Base-by-base conservation (phyloP, 1,140 invertebrate species). In the Zophobas atratus region DNA sequence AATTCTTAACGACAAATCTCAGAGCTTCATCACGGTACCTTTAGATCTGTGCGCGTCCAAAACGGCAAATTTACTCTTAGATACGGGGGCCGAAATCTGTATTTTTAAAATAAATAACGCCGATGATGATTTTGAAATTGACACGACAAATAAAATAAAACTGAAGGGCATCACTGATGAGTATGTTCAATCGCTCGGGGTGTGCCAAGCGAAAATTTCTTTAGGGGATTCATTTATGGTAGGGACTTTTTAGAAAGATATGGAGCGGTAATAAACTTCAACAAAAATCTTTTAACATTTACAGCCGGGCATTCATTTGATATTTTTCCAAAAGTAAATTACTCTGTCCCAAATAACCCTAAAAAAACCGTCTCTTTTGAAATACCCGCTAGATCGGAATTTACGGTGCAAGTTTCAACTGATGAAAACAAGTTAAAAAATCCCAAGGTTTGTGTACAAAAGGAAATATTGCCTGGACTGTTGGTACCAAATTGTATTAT, bases 401-500 rank as follows among this genome's bases (percentile, higher is more conserved):
- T 8, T 3, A 60, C 56, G 38, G 38, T 36, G n/a, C 1, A 32
- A 60, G n/a, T 8, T 35, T n/a, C 34, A 8, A 60, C 2, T n/a
- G 35, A n/a, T 36, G 33, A 4, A 35, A 35, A 35, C 1, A 38
- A 32, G 20, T 55, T 60, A n/a, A 38, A 38, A 60, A 60, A 60
- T 36, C 56, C 35, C 34, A 32, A 60, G n/a, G 32, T 36, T 6
- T 60, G 56, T 60, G 4, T 60, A 8, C 56, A 60, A 60, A 60
- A 60, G 56, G 32, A 60, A 60, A 60, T 60, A 60, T 32, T 60
- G 5, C 56, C 56, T 8, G 56, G 56, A 60, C 35, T 60, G 38
- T 60, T 35, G 35, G 35, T 60, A 32, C 56, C 56, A 4, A 60
- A 60, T 38, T 60, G 56, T 6, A 60, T 60, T 60, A 35, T 60